Evolutionary conservation across 2,888 invertebrate genomes (phyloP).

Genomic region (Drosophila phalerata): DNA sequence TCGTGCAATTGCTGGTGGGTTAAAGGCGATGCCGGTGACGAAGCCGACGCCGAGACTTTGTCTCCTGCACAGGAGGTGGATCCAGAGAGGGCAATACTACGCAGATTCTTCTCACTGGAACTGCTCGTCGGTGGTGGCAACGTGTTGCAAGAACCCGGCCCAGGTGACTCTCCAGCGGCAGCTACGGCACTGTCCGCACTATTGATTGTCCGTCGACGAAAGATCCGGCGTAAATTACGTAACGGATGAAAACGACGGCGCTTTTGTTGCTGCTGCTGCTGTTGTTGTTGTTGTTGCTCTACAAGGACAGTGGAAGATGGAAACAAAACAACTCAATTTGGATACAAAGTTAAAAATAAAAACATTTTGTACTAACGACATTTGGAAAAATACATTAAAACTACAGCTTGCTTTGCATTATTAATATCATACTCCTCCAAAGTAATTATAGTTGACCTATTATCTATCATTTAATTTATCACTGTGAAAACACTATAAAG

Average conservation of each 20-base stretch:
- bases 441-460: neutral
- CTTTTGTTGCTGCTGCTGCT: constrained; percentile 82
- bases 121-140: constrained; percentile 65
- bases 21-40: constrained; percentile 81
- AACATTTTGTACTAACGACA: neutral
- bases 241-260: constrained; percentile 85
- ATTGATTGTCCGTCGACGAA: constrained; percentile 85
- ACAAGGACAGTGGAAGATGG: constrained; percentile 20
- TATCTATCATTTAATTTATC: neutral
- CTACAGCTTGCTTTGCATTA: constrained; percentile 16
- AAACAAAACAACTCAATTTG: constrained; percentile 35
- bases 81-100: constrained; percentile 68
- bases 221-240: constrained; percentile 85
- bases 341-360: constrained; percentile 13
- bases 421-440: neutral
- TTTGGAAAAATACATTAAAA: constrained; percentile 3
- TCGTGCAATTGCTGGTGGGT: constrained; percentile 79
- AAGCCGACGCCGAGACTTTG: constrained; percentile 74
- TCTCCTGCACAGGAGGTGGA: constrained; percentile 13
- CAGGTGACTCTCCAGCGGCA: constrained; percentile 43
- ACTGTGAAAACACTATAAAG: too few species aligned
- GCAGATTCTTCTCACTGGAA: constrained; percentile 82
- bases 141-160: constrained; percentile 67
- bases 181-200: constrained; percentile 66
- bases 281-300: constrained; percentile 85